phyloP scores from a whole-genome alignment of 2,888 invertebrate genomes.

The Marasmarcha lunaedactyla region DNA sequence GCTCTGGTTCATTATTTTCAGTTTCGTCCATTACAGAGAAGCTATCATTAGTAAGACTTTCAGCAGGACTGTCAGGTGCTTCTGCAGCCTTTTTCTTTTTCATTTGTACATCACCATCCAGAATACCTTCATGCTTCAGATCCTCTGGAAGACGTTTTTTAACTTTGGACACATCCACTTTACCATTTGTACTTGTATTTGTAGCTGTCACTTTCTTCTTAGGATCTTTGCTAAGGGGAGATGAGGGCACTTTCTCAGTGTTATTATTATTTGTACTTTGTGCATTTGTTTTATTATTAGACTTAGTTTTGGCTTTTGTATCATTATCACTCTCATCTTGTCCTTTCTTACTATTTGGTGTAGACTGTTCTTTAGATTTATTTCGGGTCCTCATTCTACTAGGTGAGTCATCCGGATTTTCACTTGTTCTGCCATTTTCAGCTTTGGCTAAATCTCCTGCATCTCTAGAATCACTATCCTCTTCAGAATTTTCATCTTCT shows the following conservation, averaged over 20 bases:
- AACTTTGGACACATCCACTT: slow-evolving; percentile 65
- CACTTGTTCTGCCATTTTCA: slow-evolving; percentile 81
- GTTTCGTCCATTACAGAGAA: slow-evolving; percentile 83
- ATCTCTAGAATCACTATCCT: slow-evolving; percentile 94
- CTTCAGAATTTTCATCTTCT: slow-evolving; percentile 93
- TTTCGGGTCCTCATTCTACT: slow-evolving; percentile 91
- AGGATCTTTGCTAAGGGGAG: slow-evolving; percentile 47
- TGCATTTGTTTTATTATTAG: slow-evolving; percentile 36
- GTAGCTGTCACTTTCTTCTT: slow-evolving; percentile 44
- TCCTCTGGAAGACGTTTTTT: slow-evolving; percentile 71
- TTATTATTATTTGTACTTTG: slow-evolving; percentile 55
- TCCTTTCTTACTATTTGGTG: slow-evolving; percentile 56
- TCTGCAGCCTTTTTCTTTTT: slow-evolving; percentile 64
- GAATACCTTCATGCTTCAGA: slow-evolving; percentile 69
- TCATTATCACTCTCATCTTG: slow-evolving; percentile 65
- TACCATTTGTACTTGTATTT: slow-evolving; percentile 44
- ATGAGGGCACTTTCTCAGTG: slow-evolving; percentile 44
- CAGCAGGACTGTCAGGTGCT: slow-evolving; percentile 81
- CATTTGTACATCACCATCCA: slow-evolving; percentile 72
- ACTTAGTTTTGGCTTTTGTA: slow-evolving; percentile 43
- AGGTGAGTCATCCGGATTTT: slow-evolving; percentile 84
- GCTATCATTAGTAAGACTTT: slow-evolving; percentile 87
- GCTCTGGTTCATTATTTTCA: slow-evolving; percentile 64
- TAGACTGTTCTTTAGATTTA: slow-evolving; percentile 81
- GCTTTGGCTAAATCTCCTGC: slow-evolving; percentile 83